phyloP scores from a whole-genome alignment of 2,113 vertebrate species.

The Coregonus clupeaformis region DNA sequence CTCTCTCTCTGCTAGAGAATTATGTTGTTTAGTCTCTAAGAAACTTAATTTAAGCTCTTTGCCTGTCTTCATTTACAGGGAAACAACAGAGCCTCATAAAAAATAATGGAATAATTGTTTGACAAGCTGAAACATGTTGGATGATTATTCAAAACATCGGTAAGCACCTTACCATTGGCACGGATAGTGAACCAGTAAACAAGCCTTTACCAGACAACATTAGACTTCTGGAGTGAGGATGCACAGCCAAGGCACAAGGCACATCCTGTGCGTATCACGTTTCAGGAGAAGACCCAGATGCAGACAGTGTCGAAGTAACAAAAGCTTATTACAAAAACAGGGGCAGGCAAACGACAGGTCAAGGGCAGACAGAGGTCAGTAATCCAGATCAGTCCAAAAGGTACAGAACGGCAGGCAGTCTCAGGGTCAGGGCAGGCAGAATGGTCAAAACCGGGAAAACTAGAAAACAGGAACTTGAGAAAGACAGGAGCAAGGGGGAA shows the following conservation, averaged over 20 bases:
- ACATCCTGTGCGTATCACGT: too few relatives aligned
- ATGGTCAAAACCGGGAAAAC: too few relatives aligned
- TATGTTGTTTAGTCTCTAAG: slow-evolving; percentile 50
- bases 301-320: too few relatives aligned
- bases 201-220: neutral
- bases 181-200: neutral
- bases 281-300: too few relatives aligned
- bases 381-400: too few relatives aligned
- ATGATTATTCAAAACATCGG: neutral
- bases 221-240: neutral
- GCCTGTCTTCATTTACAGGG: slow-evolving; percentile 1
- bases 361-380: too few relatives aligned
- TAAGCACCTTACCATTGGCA: neutral
- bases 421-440: too few relatives aligned
- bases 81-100: neutral
- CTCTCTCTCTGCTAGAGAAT: slow-evolving; percentile 62
- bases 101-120: neutral
- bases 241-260: neutral
- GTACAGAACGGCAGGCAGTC: too few relatives aligned
- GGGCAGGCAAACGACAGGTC: too few relatives aligned
- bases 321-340: too few relatives aligned
- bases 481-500: too few relatives aligned
- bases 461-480: too few relatives aligned
- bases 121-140: neutral
- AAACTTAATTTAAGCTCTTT: slow-evolving; percentile 36